phyloP scores from a whole-genome alignment of 2,113 vertebrate species.

The Tragelaphus strepsiceros region DNA sequence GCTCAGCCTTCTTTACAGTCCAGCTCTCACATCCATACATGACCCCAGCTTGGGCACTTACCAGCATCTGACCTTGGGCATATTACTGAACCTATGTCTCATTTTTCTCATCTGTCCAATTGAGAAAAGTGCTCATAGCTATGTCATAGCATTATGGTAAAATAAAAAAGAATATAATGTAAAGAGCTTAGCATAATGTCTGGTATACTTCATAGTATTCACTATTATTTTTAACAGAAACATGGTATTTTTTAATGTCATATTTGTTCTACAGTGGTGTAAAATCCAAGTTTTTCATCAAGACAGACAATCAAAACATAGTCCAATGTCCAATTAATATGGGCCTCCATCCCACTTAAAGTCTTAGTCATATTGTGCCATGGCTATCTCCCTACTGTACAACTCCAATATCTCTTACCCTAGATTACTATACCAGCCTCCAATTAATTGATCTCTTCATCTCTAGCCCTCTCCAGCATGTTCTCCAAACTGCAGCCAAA shows the following conservation, averaged over 20 bases:
- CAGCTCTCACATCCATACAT: no score
- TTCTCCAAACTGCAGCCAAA: not conserved
- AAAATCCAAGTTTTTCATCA: conserved; percentile 18
- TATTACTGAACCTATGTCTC: not conserved
- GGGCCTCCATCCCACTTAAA: not conserved
- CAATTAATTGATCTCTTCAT: not conserved
- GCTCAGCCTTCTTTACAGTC: no score
- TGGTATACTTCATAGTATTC: not conserved
- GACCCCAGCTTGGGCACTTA: not conserved
- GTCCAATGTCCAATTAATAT: not conserved
- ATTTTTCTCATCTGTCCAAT: not conserved
- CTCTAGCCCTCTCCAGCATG: not conserved
- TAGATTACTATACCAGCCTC: not conserved
- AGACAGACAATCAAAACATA: not conserved
- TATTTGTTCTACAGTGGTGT: not conserved
- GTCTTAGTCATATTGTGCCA: not conserved
- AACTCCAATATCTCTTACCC: not conserved
- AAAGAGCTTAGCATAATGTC: not conserved
- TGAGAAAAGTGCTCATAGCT: not conserved
- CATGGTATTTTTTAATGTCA: not conserved
- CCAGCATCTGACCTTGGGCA: not conserved
- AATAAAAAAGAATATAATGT: not conserved
- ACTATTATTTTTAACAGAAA: not conserved
- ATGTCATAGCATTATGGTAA: not conserved
- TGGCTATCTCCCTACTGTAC: not conserved